Base-by-base conservation (phyloP, 2,797 vertebrate genomes). In the Rhynchonycteris naso region DNA sequence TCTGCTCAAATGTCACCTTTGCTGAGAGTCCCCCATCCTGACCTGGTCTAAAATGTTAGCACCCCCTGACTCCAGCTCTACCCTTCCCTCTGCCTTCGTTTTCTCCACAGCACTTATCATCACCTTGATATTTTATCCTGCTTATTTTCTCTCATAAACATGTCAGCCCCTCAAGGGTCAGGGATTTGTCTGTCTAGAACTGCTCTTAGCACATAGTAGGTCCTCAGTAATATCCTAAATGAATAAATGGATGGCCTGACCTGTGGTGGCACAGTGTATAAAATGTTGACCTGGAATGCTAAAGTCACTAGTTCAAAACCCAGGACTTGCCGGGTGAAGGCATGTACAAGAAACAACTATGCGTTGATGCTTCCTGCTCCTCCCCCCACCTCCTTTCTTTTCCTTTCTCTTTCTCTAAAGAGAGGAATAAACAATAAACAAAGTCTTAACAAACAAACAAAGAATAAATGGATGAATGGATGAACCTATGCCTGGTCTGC, bases 41-140 rank as follows among this genome's bases (percentile, higher is more conserved):
- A 13, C 61, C 65, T 28, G 8, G 4, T 78, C 50, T 83, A 47
- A 66, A 90, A 68, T 9, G 50, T 68, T 71, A 38, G 2, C 1
- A 16, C 33, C 30, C 16, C 30, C 26, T 2, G 4, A n/a, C 33
- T 7, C 14, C 0, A n/a, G 24, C 19, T 22, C 33, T 13, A 16
- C 26, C 68, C 54, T 7, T 1, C 0, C 22, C 71, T 47, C 66
- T 28, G 7, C 61, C 5, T n/a, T 10, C 24, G 1, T 24, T 30
- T 58, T 15, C 59, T 38, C 43, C 43, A 18, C 0, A 1, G 33
- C 7, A 1, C 50, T 50, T 2, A 13, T 0, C 43, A 61, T 21
- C 47, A 58, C 3, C 90, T 58, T 33, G 28, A 30, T 35, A 15
- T 9, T 50, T n/a, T 10, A 18, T 3, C 26, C 28, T 26, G 24